Evolutionary conservation across 2,113 vertebrate species (phyloP).

Genomic region (Pipra filicauda): DNA sequence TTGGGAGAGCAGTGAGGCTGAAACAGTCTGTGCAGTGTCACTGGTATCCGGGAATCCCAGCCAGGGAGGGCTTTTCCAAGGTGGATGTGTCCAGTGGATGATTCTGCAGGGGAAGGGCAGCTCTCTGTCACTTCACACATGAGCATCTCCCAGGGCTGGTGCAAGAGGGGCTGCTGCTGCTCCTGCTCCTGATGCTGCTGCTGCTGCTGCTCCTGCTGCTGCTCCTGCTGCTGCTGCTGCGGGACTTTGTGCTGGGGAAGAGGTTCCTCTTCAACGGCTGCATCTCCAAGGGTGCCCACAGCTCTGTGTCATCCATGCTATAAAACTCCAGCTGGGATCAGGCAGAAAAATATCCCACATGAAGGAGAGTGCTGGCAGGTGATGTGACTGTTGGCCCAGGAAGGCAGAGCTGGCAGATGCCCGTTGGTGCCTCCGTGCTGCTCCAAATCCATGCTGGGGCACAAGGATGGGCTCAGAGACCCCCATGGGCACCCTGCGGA

Average conservation of each 20-base stretch:
- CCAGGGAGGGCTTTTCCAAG: background rate
- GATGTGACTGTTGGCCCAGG: background rate
- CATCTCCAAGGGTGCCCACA: background rate
- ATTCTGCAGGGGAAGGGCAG: background rate
- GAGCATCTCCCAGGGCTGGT: background rate
- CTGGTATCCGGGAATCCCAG: background rate
- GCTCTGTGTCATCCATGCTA: background rate
- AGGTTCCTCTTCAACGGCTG: rapidly evolving
- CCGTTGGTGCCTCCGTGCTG: background rate
- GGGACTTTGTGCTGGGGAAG: background rate
- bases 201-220: background rate
- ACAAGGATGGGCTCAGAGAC: background rate
- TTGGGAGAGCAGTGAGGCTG: rapidly evolving
- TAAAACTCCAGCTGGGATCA: background rate
- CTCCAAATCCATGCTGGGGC: background rate
- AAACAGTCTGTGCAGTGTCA: background rate
- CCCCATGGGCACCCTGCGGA: background rate
- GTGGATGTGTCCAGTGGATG: too few species aligned
- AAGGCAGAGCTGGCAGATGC: background rate
- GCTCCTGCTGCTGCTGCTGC: background rate
- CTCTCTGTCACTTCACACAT: rapidly evolving
- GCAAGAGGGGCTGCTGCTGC: background rate
- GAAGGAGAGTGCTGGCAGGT: background rate
- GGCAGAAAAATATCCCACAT: background rate
- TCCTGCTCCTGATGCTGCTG: background rate